These are phyloP conservation scores for Homarus americanus DNA, from an alignment of 1,140 invertebrate genomes.

Conservation along the genomic window DNA sequence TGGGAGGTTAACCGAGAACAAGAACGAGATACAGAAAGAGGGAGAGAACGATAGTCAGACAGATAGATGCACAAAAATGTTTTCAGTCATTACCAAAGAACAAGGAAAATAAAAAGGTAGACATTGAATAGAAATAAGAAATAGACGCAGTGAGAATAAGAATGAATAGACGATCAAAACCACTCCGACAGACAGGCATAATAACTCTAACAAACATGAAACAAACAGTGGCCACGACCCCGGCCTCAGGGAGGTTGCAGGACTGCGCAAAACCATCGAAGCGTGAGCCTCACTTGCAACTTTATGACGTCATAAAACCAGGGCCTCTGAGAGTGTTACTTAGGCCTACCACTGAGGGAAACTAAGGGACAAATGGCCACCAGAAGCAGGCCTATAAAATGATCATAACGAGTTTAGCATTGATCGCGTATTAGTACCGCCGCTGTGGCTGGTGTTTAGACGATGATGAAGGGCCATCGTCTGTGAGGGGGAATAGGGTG, in stretches of 20 bases:
- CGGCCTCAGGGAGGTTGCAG: not conserved
- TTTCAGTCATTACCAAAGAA: no score
- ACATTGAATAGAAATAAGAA: no score
- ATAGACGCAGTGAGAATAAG: not conserved
- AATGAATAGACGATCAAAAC: not conserved
- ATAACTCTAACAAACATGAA: constrained; percentile 1
- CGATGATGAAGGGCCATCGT: not conserved
- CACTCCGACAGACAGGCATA: no score
- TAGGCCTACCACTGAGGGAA: constrained; percentile 37
- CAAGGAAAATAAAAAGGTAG: no score
- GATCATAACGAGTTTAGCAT: constrained; percentile 49
- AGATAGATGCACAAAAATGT: no score
- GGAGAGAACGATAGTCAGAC: not conserved
- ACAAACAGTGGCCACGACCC: not conserved
- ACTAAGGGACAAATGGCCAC: constrained; percentile 29
- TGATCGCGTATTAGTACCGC: constrained; percentile 47
- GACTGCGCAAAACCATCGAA: constrained; percentile 33
- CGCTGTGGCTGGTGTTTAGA: not conserved
- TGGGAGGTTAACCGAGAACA: no score
- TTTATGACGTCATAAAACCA: constrained; percentile 46
- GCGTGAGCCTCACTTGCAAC: constrained; percentile 25
- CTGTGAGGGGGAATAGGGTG: not conserved
- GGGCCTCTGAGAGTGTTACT: constrained; percentile 13
- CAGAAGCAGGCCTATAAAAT: constrained; percentile 51
- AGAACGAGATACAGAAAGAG: no score